Base-by-base conservation (phyloP, 2,797 vertebrate genomes). In the Mallotus villosus region DNA sequence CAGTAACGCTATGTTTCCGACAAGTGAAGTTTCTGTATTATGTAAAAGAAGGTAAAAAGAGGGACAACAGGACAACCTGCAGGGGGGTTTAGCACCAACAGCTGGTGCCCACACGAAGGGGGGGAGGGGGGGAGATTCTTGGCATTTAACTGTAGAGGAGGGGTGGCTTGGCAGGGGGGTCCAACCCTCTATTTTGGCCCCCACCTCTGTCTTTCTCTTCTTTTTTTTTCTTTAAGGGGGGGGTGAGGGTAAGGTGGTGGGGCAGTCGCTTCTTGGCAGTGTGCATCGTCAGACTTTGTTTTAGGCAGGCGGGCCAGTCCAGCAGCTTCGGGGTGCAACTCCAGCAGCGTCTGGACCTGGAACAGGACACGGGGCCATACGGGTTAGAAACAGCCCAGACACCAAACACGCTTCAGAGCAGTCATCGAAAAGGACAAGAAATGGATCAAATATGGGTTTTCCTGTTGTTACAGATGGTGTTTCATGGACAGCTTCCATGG, bases 31-130 rank as follows among this genome's bases (percentile, higher is more conserved):
- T 55, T 55, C 94, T 93, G 94, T 95, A 96, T 95, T 95, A 97
- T 85, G 90, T 95, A 94, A 95, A 95, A 94, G 93, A 95, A 94
- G 93, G 91, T 93, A 93, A 90, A 93, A 94, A 95, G 85, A 86
- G 86, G 87, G 92, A 88, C 77, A 77, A 78, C 51, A 57, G 81
- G 73, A 74, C 74, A 73, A 83, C 83, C 82, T 85, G 88, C 80
- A 71, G 86, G 82, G 82, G 69, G 74, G 82, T 84, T 84, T 90
- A 91, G 91, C 92, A 91, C 91, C 91, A 71, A 76, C 72, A 46
- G 68, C 74, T 82, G 90, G 90, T 86, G 87, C 85, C 87, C 74
- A 75, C 73, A 21, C 71, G 32, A 63, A 62, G 73, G 81, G 14
- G 19, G 46, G 75, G 24, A 4, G 57, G 70, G 37, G 60, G 71